A percentile compares a stretch with the other conserved stretches of the same genome.
phyloP scores from a whole-genome alignment of 1,140 invertebrate species.

The Schlechtendalia chinensis region DNA sequence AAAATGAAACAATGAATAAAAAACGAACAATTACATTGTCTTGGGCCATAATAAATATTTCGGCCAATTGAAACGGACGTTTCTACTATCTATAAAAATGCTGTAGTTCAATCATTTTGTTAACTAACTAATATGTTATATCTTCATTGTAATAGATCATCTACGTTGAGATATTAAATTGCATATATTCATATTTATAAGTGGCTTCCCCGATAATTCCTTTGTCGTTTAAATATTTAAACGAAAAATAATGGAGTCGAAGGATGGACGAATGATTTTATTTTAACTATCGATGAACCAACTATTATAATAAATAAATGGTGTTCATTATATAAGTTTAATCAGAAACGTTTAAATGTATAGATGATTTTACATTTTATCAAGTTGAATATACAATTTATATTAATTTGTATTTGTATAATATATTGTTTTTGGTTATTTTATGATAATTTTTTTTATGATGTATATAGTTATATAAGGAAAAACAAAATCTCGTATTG shows the following conservation, averaged over 20 bases:
- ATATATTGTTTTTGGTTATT: too few species aligned
- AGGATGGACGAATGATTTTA: neutral
- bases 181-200: neutral
- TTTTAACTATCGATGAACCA: neutral
- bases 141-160: too few species aligned
- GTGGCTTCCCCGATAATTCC: neutral
- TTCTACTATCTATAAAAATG: neutral
- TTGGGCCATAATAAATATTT: neutral
- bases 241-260: neutral
- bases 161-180: neutral
- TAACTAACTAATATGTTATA: neutral
- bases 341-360: neutral
- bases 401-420: too few species aligned
- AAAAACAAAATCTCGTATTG: neutral
- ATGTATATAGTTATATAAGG: too few species aligned
- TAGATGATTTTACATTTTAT: neutral
- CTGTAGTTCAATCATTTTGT: constrained; percentile 1
- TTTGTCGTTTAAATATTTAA: constrained; percentile 13
- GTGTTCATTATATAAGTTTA: too few species aligned
- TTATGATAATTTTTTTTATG: too few species aligned
- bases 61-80: neutral
- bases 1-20: constrained; percentile 3
- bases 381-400: neutral
- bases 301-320: neutral
- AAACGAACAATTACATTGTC: neutral